Base-by-base conservation (phyloP, 1,140 invertebrate genomes). In the Globodera rostochiensis region DNA sequence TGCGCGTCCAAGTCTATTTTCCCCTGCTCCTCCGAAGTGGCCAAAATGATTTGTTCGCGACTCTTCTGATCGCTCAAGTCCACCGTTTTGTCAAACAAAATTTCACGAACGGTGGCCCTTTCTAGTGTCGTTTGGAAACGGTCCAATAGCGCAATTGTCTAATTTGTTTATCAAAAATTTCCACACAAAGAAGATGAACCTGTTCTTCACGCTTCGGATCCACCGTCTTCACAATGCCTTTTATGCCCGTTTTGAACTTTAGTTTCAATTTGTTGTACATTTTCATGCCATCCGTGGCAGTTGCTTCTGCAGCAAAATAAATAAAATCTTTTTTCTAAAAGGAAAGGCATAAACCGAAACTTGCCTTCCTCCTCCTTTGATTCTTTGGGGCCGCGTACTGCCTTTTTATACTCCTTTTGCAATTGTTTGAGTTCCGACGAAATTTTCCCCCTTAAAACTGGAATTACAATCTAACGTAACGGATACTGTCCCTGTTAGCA, bases 211-310 rank as follows among this genome's bases (percentile, higher is more conserved):
- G 84, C 53, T 87, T 88, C 50, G 88, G 80, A 25, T 90, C 88
- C 75, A 88, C 95, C 84, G 93, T 74, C 66, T 80, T 82, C 5
- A 87, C 87, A 45, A 87, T 76, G 19, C 85, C 85, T 74, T 87
- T 87, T 4, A 80, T 85, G 64, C 80, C 77, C 15, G 88, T 79
- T 74, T 93, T 94, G 90, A 95, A 96, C 85, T 94, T 94, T 83
- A 94, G 92, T 86, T 94, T 93, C 85, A 94, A 93, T 80, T 94
- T 92, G 60, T 94, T 92, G 89, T 94, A 96, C 80, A 93, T 91
- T 87, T 93, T 92, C 78, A 95, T 92, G 77, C 93, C 91, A 89
- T 93, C 93, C 82, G 93, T 93, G n/a, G 84, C 84, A 76, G 84
- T 86, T 77, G 88, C 80, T 49, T 92, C 84, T 73, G 92, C 91